Evolutionary conservation across 2,888 invertebrate genomes (phyloP).

Genomic region (Alentia gelatinosa): DNA sequence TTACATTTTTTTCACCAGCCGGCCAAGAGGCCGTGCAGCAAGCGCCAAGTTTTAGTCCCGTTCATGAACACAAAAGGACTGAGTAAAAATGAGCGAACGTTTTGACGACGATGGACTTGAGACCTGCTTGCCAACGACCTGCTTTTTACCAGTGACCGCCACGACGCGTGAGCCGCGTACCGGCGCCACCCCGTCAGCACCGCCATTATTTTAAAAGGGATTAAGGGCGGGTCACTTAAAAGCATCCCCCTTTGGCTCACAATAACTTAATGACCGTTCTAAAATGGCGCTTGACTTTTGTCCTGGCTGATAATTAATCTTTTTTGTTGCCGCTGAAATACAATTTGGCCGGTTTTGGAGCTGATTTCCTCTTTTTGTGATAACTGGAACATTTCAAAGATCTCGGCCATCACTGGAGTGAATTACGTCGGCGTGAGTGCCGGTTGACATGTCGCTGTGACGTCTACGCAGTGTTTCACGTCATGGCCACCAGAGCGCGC

Average conservation of each 20-base stretch:
- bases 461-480: not conserved
- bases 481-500: not conserved
- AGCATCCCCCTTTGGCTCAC: not conserved
- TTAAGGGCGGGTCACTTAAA: not conserved
- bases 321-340: not conserved
- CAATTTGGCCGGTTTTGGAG: too few species aligned
- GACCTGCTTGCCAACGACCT: too few species aligned
- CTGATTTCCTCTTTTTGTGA: too few species aligned
- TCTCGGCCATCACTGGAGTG: too few species aligned
- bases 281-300: not conserved
- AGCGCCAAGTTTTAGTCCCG: not conserved
- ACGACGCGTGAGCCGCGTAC: not conserved
- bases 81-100: not conserved
- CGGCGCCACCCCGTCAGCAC: not conserved
- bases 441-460: too few species aligned
- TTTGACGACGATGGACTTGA: not conserved
- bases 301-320: not conserved
- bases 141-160: not conserved
- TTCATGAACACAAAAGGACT: not conserved
- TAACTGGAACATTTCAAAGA: too few species aligned
- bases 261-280: conserved; percentile 14
- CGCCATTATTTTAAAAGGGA: not conserved
- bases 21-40: not conserved
- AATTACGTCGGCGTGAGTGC: too few species aligned
- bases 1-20: too few species aligned